A percentile compares a stretch with the other conserved stretches of the same genome.
phyloP scores from a whole-genome alignment of 2,113 vertebrate genomes.

The Oxygymnocypris stewartii region DNA sequence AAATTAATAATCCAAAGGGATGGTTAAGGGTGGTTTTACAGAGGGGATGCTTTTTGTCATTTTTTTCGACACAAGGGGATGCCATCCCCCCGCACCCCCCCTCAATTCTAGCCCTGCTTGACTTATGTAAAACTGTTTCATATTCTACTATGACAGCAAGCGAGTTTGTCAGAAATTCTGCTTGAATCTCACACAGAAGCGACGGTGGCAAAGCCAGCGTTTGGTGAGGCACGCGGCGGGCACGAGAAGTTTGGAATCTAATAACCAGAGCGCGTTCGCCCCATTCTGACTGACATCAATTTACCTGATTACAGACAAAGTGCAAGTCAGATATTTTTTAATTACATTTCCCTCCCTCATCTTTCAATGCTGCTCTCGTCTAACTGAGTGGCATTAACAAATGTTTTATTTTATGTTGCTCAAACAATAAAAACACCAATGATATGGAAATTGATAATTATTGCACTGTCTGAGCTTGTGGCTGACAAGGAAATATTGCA shows the following conservation, averaged over 20 bases:
- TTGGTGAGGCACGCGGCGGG: constrained; percentile 42
- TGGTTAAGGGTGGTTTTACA: too few relatives aligned
- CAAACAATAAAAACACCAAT: constrained; percentile 68
- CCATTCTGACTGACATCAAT: constrained; percentile 65
- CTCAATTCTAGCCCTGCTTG: not conserved
- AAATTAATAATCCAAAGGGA: too few relatives aligned
- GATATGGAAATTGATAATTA: constrained; percentile 79
- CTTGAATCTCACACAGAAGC: constrained; percentile 47
- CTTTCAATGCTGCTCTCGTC: constrained; percentile 58
- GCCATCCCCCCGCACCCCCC: too few relatives aligned
- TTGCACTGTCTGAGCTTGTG: constrained; percentile 67
- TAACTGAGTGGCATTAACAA: constrained; percentile 67
- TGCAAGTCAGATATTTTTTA: constrained; percentile 62
- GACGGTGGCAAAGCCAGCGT: constrained; percentile 51
- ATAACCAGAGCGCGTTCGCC: constrained; percentile 56
- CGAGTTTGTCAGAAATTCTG: not conserved
- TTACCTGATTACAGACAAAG: constrained; percentile 64
- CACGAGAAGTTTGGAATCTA: constrained; percentile 53
- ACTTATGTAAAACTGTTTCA: not conserved
- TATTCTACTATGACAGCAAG: constrained; percentile 29
- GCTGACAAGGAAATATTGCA: constrained; percentile 69
- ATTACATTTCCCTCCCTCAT: constrained; percentile 63
- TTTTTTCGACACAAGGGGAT: too few relatives aligned
- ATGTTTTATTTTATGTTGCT: constrained; percentile 70
- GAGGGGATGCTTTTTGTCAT: too few relatives aligned